A percentile compares a stretch with the other conserved stretches of the same genome.
phyloP scores from a whole-genome alignment of 2,797 vertebrate species.

The Catostomus latipinnis region DNA sequence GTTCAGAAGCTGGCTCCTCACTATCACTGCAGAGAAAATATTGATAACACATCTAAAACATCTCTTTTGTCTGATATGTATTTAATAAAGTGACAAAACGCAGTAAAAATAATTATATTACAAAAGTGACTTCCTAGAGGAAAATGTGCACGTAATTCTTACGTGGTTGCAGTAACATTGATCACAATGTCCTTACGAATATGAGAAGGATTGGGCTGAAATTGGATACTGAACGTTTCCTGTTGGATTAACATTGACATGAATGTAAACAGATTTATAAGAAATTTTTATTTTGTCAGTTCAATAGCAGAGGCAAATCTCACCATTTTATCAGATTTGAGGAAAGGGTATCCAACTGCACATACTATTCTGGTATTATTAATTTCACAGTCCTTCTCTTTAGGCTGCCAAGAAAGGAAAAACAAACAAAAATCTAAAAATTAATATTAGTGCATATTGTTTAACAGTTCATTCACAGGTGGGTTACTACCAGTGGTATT shows the following conservation, averaged over 20 bases:
- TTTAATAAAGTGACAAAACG: too few species aligned
- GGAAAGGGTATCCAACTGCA: constrained; percentile 92
- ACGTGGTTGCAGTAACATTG: constrained; percentile 87
- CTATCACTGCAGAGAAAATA: constrained; percentile 85
- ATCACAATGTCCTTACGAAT: constrained; percentile 83
- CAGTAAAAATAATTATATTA: too few species aligned
- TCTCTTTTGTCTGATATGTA: background rate
- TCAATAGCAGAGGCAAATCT: constrained; percentile 36
- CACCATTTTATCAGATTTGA: constrained; percentile 82
- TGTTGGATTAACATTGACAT: constrained; percentile 60
- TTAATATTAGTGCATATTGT: too few species aligned
- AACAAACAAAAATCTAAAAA: too few species aligned
- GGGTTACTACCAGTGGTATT: too few species aligned
- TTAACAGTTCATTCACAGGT: too few species aligned
- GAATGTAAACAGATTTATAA: constrained; percentile 21
- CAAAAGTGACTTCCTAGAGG: background rate
- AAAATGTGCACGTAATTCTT: constrained; percentile 57
- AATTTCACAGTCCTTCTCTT: constrained; percentile 83
- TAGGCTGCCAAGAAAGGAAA: constrained; percentile 74
- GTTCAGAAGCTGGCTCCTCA: constrained; percentile 80
- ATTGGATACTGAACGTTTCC: constrained; percentile 87
- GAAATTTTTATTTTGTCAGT: background rate
- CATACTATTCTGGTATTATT: constrained; percentile 84
- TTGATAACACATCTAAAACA: background rate
- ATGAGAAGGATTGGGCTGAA: constrained; percentile 85